Conservation (phyloP, 2,888 invertebrate species). For the Drosophila atripex region DNA sequence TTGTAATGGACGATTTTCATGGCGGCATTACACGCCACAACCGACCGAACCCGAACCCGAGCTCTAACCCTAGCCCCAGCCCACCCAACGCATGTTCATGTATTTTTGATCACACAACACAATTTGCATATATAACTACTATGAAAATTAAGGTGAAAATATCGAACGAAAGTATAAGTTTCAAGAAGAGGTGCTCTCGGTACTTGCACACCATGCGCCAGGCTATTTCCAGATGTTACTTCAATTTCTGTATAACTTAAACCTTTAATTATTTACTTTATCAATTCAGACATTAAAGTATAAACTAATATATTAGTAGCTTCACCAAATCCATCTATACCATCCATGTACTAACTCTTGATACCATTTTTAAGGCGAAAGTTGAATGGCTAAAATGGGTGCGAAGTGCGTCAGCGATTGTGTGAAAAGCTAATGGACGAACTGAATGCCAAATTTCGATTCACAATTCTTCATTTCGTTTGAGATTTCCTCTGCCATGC, state of each 20-base stretch:
- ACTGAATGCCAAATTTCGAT: constrained; percentile 43
- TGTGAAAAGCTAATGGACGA: constrained; percentile 46
- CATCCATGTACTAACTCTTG: neutral
- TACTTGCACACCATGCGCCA: no score
- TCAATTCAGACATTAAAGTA: neutral
- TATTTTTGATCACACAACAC: constrained; percentile 13
- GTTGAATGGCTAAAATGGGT: constrained; percentile 41
- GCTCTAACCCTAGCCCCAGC: no score
- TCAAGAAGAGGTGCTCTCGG: neutral
- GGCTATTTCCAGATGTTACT: neutral
- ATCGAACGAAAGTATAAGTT: neutral
- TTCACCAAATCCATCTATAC: neutral
- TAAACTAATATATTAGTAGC: neutral
- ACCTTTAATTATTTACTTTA: neutral
- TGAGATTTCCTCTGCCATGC: constrained; percentile 13
- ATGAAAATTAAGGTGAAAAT: neutral
- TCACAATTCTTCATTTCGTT: constrained; percentile 40
- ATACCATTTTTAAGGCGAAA: constrained; percentile 59
- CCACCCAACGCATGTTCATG: constrained; percentile 29
- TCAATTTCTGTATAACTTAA: neutral
- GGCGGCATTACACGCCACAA: constrained; percentile 70
- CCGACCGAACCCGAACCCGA: neutral
- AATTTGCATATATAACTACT: neutral
- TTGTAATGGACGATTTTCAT: constrained; percentile 79
- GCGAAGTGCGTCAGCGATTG: constrained; percentile 70